Base-by-base conservation (phyloP, 1,140 invertebrate species). In the Lepeophtheirus salmonis region DNA sequence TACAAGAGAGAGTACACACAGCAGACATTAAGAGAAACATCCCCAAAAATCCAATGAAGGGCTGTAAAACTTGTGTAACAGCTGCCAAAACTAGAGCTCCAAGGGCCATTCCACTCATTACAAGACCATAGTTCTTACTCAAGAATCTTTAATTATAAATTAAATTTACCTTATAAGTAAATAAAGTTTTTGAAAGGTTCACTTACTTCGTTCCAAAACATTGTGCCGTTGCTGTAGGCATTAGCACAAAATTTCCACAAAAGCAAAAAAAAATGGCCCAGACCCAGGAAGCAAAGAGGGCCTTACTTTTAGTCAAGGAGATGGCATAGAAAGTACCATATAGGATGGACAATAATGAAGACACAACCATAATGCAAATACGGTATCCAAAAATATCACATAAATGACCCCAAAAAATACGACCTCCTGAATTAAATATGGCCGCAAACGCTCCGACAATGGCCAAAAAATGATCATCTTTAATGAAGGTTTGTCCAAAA, bases 401-500 rank as follows among this genome's bases (percentile, higher is more conserved):
- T 20, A 63, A 13, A 25, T 62, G 50, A 16, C 62, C 62, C 62
- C 62, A 63, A 12, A 63, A 60, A 24, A 66, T 30, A 30, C 65
- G 22, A 62, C 62, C 75, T 20, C 23, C 63, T 17, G 70, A 69
- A 67, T 77, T 77, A 65, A 70, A 74, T 22, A 75, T 64, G n/a
- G 75, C 69, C n/a, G 73, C 68, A 41, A 75, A 62, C 0, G 74
- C 68, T 2, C 74, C 74, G 2, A 76, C 70, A 12, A 69, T 60
- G 2, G 74, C 71, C 52, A 76, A 67, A 61, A 73, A 75, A 22
- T 69, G 67, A 63, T 77, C 75, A 63, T 75, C 69, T 1, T 58
- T 64, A 50, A 76, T 74, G 63, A 73, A 74, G 6, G 69, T 70
- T 60, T 73, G 73, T 6, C 75, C 75, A 67, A 69, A 76, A 1